A percentile compares a stretch with the other conserved stretches of the same genome.
Conservation (phyloP, 2,113 vertebrate genomes). For the Megaptera novaeangliae region DNA sequence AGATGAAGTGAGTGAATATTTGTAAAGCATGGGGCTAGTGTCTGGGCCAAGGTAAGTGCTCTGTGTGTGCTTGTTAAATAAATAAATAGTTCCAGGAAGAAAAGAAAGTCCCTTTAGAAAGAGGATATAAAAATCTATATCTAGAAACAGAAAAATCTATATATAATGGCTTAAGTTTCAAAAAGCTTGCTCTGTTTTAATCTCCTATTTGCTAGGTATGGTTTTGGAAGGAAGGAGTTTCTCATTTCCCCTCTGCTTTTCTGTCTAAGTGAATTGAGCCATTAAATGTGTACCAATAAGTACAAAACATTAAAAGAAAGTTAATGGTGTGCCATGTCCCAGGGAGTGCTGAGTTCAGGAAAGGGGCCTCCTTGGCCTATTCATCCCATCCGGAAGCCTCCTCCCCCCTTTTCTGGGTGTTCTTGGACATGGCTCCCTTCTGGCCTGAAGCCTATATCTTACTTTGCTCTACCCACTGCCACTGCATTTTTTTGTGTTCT, state of each 20-base stretch:
- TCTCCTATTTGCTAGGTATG: slow-evolving; percentile 49
- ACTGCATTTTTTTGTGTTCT: neutral
- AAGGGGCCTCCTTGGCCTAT: slow-evolving; percentile 43
- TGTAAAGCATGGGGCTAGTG: neutral
- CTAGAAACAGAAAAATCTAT: slow-evolving; percentile 28
- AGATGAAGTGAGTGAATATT: neutral
- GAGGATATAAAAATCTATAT: neutral
- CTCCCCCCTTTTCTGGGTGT: neutral
- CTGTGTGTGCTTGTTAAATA: neutral
- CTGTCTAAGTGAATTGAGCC: slow-evolving; percentile 56
- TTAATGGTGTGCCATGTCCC: slow-evolving; percentile 52
- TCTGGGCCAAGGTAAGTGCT: neutral
- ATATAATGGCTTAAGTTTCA: slow-evolving; percentile 27
- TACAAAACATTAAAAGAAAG: slow-evolving; percentile 72
- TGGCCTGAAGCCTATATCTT: neutral
- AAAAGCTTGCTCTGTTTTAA: slow-evolving; percentile 32
- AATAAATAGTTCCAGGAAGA: neutral
- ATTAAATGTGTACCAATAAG: slow-evolving; percentile 59
- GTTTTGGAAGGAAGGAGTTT: slow-evolving; percentile 55
- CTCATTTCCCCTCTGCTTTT: slow-evolving; percentile 57
- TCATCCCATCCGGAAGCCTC: slow-evolving; percentile 56
- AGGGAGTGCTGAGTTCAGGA: neutral
- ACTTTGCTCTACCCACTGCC: slow-evolving; percentile 16
- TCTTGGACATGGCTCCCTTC: neutral
- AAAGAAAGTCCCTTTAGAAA: slow-evolving; percentile 18